Conservation (phyloP, 2,113 vertebrate genomes). For the Megatriorchis doriae region DNA sequence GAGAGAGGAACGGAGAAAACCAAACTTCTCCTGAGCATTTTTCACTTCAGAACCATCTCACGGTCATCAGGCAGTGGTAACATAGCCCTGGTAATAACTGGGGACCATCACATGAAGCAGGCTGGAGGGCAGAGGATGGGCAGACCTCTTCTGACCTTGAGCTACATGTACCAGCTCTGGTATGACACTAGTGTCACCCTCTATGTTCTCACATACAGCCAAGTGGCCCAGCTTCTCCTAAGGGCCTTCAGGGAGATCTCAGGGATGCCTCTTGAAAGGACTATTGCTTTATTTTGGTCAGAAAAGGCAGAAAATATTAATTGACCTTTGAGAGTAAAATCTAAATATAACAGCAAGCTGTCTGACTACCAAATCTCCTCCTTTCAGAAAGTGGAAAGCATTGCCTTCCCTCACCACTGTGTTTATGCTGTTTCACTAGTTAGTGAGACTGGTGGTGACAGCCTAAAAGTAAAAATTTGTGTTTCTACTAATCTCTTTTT, state of each 20-base stretch:
- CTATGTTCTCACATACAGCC: not conserved
- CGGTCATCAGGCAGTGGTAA: not conserved
- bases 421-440: not conserved
- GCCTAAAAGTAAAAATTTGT: not conserved
- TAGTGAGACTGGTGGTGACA: not conserved
- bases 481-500: not conserved
- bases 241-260: not conserved
- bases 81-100: not conserved
- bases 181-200: not conserved
- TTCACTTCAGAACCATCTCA: not conserved
- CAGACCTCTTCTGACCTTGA: not conserved
- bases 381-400: not conserved
- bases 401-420: fast-evolving
- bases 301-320: not conserved
- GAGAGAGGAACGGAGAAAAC: not conserved
- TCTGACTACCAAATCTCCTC: not conserved
- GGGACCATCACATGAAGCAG: not conserved
- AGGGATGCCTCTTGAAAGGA: not conserved
- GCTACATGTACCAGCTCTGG: not conserved
- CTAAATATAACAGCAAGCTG: not conserved
- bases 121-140: not conserved
- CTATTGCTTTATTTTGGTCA: not conserved
- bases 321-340: not conserved
- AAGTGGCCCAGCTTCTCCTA: not conserved
- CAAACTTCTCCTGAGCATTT: not conserved